Conservation (phyloP, 92 coral and sea anemone genomes). For the Nematostella vectensis region DNA sequence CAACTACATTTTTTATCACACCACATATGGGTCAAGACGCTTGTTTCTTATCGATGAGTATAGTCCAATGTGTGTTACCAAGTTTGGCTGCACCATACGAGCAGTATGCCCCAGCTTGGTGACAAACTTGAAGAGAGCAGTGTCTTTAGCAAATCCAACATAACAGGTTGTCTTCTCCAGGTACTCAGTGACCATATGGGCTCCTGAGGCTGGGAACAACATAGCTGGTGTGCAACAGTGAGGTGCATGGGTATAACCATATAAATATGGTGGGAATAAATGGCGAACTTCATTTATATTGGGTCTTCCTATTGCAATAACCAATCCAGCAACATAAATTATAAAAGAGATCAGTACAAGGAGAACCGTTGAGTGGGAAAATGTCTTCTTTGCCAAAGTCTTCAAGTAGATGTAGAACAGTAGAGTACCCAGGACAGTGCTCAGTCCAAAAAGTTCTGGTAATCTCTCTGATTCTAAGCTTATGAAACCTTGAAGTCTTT, state of each 20-base stretch:
- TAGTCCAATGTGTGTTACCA: constrained; percentile 68
- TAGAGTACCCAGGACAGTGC: constrained; percentile 29
- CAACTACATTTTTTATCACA: constrained; percentile 14
- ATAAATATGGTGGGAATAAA: constrained; percentile 26
- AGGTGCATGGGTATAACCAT: constrained; percentile 45
- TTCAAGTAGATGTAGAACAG: constrained; percentile 1
- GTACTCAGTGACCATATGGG: constrained; percentile 26
- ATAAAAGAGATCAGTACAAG: constrained; percentile 17
- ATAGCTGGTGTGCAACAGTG: constrained; percentile 79
- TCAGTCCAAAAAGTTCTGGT: constrained; percentile 49
- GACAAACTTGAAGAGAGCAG: constrained; percentile 34
- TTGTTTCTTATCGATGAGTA: constrained; percentile 40
- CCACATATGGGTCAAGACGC: constrained; percentile 30
- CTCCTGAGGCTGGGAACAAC: constrained; percentile 54
- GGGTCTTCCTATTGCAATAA: constrained; percentile 53
- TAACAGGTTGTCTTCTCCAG: constrained; percentile 26
- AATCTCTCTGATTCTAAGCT: constrained; percentile 58
- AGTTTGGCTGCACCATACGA: constrained; percentile 57
- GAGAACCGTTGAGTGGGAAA: background rate
- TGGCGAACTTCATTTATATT: constrained; percentile 41
- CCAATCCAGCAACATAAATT: constrained; percentile 34
- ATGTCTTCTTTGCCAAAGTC: background rate
- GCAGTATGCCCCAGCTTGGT: constrained; percentile 8
- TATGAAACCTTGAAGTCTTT: constrained; percentile 52
- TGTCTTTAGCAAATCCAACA: constrained; percentile 52